Evolutionary conservation across 35 echinoderm and acorn worm genomes (phyloP).

Genomic region (Strongylocentrotus purpuratus): DNA sequence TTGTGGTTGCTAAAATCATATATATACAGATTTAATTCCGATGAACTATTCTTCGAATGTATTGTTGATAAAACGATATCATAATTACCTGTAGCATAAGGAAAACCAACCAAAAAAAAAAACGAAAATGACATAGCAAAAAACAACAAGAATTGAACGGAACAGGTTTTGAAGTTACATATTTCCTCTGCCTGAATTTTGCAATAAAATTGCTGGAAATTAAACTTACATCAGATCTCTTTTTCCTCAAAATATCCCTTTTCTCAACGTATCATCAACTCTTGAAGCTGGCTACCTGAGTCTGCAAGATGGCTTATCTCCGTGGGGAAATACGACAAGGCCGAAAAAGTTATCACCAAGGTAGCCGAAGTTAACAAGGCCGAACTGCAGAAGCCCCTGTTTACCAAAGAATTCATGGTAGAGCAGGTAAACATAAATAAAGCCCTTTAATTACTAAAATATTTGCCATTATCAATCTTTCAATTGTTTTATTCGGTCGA

Average conservation of each 20-base stretch:
- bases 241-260: neutral
- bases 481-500: too few species aligned
- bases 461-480: too few species aligned
- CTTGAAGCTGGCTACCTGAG: constrained; percentile 63
- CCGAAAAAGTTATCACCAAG: constrained; percentile 53
- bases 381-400: neutral
- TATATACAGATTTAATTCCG: too few species aligned
- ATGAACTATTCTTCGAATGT: too few species aligned
- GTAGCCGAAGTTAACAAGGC: constrained; percentile 62
- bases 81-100: too few species aligned
- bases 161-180: too few species aligned
- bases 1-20: neutral
- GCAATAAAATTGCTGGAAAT: too few species aligned
- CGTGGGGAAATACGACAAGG: constrained; percentile 47
- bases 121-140: too few species aligned
- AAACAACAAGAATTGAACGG: too few species aligned
- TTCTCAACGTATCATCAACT: neutral
- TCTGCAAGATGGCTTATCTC: constrained; percentile 65
- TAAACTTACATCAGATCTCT: neutral
- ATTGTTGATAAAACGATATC: too few species aligned
- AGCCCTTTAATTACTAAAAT: neutral
- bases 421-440: neutral
- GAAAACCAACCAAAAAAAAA: too few species aligned
- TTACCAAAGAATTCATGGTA: constrained; percentile 8
- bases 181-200: too few species aligned